Evolutionary conservation across 2,888 invertebrate species (phyloP).

Genomic region (Brassicogethes aeneus): DNA sequence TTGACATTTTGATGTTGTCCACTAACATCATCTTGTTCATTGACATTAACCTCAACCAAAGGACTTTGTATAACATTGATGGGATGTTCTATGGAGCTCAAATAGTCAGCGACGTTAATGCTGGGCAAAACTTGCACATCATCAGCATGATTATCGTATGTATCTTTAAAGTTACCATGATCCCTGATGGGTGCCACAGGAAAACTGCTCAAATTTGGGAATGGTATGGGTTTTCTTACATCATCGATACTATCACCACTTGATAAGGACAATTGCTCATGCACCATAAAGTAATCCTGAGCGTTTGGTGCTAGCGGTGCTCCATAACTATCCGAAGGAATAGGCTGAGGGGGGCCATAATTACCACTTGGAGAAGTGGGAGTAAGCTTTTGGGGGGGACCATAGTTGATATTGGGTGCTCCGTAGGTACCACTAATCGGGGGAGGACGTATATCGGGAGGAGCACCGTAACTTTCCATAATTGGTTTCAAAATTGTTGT

Average conservation of each 20-base stretch:
- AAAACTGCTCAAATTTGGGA: conserved; percentile 53
- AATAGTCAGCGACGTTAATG: conserved; percentile 57
- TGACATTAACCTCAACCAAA: conserved; percentile 50
- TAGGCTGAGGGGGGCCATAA: conserved; percentile 12
- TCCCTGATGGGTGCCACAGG: conserved; percentile 38
- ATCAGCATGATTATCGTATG: conserved; percentile 15
- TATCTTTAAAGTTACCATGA: conserved; percentile 10
- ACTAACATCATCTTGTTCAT: conserved; percentile 10
- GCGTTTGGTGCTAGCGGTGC: conserved; percentile 36
- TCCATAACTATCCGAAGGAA: conserved; percentile 37
- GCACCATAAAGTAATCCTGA: conserved; percentile 23
- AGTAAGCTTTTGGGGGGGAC: conserved; percentile 7
- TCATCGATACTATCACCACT: conserved; percentile 19
- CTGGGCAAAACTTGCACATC: conserved; percentile 53
- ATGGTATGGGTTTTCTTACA: conserved; percentile 42
- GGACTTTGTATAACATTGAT: conserved; percentile 62
- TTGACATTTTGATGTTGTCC: neutral
- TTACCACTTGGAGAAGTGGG: conserved; percentile 5
- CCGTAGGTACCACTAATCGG: conserved; percentile 20
- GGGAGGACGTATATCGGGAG: conserved; percentile 15
- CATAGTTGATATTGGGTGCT: conserved; percentile 4
- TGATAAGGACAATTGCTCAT: conserved; percentile 26
- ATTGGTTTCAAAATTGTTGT: conserved; percentile 14
- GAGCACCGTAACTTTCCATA: conserved; percentile 9
- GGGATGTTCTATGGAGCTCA: conserved; percentile 64